Conservation (phyloP, 2,888 invertebrate species). For the Mayetiola destructor region DNA sequence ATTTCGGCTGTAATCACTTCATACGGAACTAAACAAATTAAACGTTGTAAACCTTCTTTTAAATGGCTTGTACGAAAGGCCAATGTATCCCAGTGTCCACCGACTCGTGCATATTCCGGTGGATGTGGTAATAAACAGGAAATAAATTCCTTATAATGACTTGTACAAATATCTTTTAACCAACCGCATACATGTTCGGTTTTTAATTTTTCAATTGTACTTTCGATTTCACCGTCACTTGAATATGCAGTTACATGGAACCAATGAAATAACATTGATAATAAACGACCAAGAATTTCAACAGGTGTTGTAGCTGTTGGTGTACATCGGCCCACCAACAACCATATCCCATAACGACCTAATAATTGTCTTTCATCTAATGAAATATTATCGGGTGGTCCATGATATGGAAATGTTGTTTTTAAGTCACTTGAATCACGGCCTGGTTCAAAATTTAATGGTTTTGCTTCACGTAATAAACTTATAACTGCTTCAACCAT, state of each 20-base stretch:
- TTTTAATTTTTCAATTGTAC: conserved; percentile 80
- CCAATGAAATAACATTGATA: conserved; percentile 98
- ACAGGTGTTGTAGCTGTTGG: conserved; percentile 62
- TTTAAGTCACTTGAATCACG: conserved; percentile 33
- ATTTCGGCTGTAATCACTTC: conserved; percentile 92
- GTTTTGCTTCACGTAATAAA: conserved; percentile 83
- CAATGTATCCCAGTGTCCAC: conserved; percentile 89
- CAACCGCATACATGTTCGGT: conserved; percentile 85
- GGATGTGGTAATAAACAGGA: conserved; percentile 92
- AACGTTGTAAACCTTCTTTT: conserved; percentile 83
- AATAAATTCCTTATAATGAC: conserved; percentile 79
- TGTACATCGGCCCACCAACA: conserved; percentile 84
- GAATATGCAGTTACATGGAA: conserved; percentile 96
- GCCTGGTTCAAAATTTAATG: conserved; percentile 50
- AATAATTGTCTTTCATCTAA: conserved; percentile 79
- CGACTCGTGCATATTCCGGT: conserved; percentile 86
- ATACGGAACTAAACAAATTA: conserved; percentile 94
- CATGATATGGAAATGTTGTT: conserved; percentile 20
- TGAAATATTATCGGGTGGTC: conserved; percentile 48
- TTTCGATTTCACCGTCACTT: conserved; percentile 77
- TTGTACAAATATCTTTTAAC: conserved; percentile 68
- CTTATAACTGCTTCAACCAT: conserved; percentile 88
- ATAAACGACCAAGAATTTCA: conserved; percentile 72
- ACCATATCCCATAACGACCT: conserved; percentile 93
- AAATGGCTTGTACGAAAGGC: conserved; percentile 79